Evolutionary conservation across 1,140 invertebrate species (phyloP).

Genomic region (Paraescarpia echinospica): DNA sequence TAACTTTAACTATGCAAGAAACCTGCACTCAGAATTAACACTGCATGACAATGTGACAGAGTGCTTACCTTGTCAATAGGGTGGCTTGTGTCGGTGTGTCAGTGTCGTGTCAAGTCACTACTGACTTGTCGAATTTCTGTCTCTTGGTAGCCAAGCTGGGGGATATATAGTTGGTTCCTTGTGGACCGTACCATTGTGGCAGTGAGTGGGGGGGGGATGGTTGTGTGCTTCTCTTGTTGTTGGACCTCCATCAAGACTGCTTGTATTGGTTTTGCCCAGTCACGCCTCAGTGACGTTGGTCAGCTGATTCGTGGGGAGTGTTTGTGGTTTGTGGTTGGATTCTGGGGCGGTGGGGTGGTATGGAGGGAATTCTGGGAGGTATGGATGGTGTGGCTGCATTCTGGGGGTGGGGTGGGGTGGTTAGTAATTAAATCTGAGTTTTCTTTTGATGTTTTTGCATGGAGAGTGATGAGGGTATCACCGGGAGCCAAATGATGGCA

Average conservation of each 20-base stretch:
- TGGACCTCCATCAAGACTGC: background rate
- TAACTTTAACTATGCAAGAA: background rate
- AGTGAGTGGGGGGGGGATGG: background rate
- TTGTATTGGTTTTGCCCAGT: background rate
- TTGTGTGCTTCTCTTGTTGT: background rate
- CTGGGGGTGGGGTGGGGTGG: too few species aligned
- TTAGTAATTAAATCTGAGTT: too few species aligned
- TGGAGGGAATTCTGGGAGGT: background rate
- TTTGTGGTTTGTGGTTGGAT: background rate
- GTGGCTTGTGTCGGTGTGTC: background rate
- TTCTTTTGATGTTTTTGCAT: background rate
- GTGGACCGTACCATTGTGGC: background rate
- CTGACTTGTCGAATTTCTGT: slow-evolving; percentile 5
- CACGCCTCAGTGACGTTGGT: background rate
- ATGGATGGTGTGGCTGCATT: too few species aligned
- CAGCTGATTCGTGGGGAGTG: background rate
- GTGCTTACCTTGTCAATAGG: background rate
- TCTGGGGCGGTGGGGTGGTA: background rate
- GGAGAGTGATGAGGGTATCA: background rate
- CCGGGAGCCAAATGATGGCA: background rate
- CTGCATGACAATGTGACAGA: background rate
- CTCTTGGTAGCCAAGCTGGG: background rate
- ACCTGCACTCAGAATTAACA: background rate
- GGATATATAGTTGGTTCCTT: slow-evolving; percentile 1
- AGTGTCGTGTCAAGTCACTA: background rate